Base-by-base conservation (phyloP, 2,797 vertebrate species). In the Acanthiza pusilla region DNA sequence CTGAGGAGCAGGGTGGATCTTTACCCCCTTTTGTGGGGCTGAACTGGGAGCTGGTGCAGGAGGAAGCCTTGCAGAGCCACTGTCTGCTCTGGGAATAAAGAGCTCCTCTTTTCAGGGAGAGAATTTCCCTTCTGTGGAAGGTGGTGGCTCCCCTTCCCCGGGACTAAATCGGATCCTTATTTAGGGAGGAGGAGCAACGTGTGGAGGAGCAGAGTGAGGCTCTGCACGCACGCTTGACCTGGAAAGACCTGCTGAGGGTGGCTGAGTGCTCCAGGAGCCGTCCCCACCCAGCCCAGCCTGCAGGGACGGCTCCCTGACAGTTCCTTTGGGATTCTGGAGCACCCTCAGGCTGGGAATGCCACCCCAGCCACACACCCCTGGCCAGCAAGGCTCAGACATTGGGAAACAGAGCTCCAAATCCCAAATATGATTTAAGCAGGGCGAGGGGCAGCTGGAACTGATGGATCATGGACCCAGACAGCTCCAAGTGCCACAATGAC, bases 51-150 rank as follows among this genome's bases (percentile, higher is more conserved):
- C 70, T 60, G 85, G 25, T 47, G 80, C 79, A 32, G 65, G 89
- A 93, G 76, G 89, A 80, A 94, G 67, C 9, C 48, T 50, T 8
- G 82, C 66, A 83, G 76, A 88, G 91, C 76, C 85, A 38, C 94
- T 85, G 73, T 58, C 94, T 91, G 88, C 58, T 63, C 83, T 76
- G 1, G 14, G 71, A 84, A 95, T 88, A 96, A 93, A 95, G 88
- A 91, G 75, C 88, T 94, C 67, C 82, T 94, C 85, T 97, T 76
- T 79, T 60, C 89, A 54, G 62, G 89, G 53, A 92, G 60, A 93
- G 85, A 96, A 96, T 75, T 84, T 88, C 88, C 55, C 83, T 91
- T 89, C 94, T 95, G 88, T 90, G 82, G 38, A 85, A 88, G 51
- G 84, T 36, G 66, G 78, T 74, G 84, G 50, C 89, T 93, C 54